Base-by-base conservation (phyloP, 2,797 vertebrate genomes). In the Carduelis carduelis region DNA sequence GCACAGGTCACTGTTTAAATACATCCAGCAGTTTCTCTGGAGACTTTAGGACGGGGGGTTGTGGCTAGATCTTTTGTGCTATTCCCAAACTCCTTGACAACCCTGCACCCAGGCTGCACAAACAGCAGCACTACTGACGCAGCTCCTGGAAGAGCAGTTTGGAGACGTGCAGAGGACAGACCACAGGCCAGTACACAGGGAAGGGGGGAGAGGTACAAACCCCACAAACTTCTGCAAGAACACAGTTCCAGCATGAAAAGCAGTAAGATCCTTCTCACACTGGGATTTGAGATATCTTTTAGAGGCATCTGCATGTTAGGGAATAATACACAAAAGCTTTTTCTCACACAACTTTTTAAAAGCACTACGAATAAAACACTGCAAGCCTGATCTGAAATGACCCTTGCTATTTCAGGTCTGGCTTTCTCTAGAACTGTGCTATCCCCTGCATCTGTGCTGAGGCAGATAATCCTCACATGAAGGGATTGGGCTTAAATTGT, bases 321-420 rank as follows among this genome's bases (percentile, higher is more conserved):
- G 11, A 39, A 55, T 82, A 90, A 94, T 74, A 90, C 56, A 94
- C 59, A 92, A 95, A 95, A 41, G 71, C 70, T 89, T 95, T 74
- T 83, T 79, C 95, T 93, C 85, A 85, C 63, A 86, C 90, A 90
- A 93, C 78, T 92, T 92, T 84, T 61, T 87, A 79, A 90, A 96
- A 89, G 61, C 75, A 52, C 49, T 64, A 32, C 83, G 77, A 94
- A 63, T 86, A 95, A 91, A 80, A 74, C 14, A 44, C 75, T 57
- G 57, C 57, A 64, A 87, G 72, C 37, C n/a, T 85, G 88, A 92
- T 87, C 93, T 74, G 78, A 84, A 90, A 90, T 90, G 77, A 92
- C 71, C 87, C 21, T 89, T 94, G 66, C 85, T 96, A 95, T 94
- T 95, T 87, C 64, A 68, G 91, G 60, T 66, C 80, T 89, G 81